A percentile compares a stretch with the other conserved stretches of the same genome.
These are phyloP conservation scores for Cyclargus thomasi DNA, from an alignment of 1,140 invertebrate genomes.

Conservation along the genomic window DNA sequence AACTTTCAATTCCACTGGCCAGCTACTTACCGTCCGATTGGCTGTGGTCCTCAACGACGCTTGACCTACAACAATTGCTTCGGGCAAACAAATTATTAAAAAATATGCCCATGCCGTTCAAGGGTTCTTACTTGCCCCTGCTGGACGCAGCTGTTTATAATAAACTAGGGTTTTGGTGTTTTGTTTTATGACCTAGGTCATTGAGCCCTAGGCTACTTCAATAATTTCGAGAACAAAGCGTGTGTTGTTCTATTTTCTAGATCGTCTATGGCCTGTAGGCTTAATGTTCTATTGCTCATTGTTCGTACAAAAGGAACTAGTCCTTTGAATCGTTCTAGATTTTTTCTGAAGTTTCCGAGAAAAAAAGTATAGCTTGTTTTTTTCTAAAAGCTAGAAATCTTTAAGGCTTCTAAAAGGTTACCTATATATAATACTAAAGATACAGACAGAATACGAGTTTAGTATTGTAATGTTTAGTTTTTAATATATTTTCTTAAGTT, in stretches of 20 bases:
- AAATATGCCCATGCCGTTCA: neutral
- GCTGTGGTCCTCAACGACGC: conserved; percentile 6
- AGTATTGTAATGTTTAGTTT: no score
- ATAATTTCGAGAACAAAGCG: conserved; percentile 12
- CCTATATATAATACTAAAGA: no score
- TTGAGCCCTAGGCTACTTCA: conserved; percentile 15
- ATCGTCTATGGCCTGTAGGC: neutral
- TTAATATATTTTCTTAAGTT: no score
- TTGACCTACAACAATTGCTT: conserved; percentile 42
- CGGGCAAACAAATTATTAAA: conserved; percentile 37
- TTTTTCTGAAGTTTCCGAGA: no score
- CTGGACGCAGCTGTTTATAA: conserved; percentile 43
- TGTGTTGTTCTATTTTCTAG: conserved; percentile 12
- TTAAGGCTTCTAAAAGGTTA: no score
- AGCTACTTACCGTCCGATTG: no score
- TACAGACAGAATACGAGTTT: no score
- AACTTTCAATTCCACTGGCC: no score
- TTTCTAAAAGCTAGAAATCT: no score
- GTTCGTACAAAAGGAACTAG: neutral
- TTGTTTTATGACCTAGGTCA: conserved; percentile 9
- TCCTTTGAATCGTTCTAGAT: no score
- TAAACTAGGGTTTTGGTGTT: conserved; percentile 24
- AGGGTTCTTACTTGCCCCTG: conserved; percentile 33
- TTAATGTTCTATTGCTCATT: conserved; percentile 1
- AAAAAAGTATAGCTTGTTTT: no score